phyloP scores from a whole-genome alignment of 1,140 invertebrate genomes.

The Periplaneta americana region DNA sequence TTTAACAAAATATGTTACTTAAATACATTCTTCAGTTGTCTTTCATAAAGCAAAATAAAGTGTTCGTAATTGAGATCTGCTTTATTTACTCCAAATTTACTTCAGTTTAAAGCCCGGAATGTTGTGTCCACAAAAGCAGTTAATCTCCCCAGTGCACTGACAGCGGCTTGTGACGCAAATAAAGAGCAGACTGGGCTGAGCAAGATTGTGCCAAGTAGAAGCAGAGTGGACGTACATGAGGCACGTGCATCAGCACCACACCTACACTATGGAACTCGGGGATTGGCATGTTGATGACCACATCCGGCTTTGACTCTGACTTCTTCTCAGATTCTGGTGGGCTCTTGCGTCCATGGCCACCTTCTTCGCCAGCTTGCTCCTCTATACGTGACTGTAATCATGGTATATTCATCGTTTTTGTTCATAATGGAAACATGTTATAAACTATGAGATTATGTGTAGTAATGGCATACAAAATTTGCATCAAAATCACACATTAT shows the following conservation, averaged over 20 bases:
- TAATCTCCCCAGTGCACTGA: neutral
- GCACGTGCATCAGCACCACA: constrained; percentile 82
- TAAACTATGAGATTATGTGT: too few relatives aligned
- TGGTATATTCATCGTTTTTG: too few relatives aligned
- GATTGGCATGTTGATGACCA: constrained; percentile 55
- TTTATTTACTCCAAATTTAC: too few relatives aligned
- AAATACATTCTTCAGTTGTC: too few relatives aligned
- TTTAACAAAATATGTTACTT: too few relatives aligned
- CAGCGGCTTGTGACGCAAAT: neutral
- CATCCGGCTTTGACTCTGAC: constrained; percentile 51
- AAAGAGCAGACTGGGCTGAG: too few relatives aligned
- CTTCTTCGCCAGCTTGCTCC: constrained; percentile 34
- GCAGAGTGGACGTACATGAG: constrained; percentile 65
- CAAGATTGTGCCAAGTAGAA: neutral
- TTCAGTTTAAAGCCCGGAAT: neutral
- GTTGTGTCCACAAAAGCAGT: neutral
- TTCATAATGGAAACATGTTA: too few relatives aligned
- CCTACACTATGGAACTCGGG: constrained; percentile 71
- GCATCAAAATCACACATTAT: too few relatives aligned
- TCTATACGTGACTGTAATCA: neutral
- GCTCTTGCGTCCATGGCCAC: constrained; percentile 48
- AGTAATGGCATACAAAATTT: too few relatives aligned
- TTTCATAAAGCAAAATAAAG: too few relatives aligned
- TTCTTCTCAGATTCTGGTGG: constrained; percentile 58
- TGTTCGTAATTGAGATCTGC: too few relatives aligned